Evolutionary conservation across 30 jellyfish, hydroid and myxozoan species (phyloP), one percentile per base, ranked within the genome.

Genomic region (Aurelia sp.): DNA sequence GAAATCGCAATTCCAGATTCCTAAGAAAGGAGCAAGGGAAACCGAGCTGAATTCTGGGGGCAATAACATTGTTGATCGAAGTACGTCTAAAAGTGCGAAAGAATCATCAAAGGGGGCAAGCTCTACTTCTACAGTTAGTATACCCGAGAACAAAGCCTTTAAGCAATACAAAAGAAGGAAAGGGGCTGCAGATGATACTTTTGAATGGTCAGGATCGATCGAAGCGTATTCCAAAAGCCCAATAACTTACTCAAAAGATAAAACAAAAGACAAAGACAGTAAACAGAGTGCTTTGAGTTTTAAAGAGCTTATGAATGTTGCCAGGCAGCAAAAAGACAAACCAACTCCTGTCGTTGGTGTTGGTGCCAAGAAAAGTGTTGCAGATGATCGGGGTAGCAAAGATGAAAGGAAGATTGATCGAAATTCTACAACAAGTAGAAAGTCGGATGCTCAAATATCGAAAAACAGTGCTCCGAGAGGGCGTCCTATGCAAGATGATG

Each of bases 241-340:
- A 17, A 72, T 47, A 22, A 48, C 52, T 33, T 27, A 73, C 40
- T 10, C 38, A 21, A 20, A 24, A 69, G n/a, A 19, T 7, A 18
- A 31, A 10, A 63, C 22, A 3, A 51, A 67, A 17, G 57, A 20
- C 0, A 31, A 13, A 15, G 58, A 67, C 16, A 67, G 47, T 41
- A 63, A 72, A 60, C 69, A 63, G 33, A 48, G 78, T 51, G 85
- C 94, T 16, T 75, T 91, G 59, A 88, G 94, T 66, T 95, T 95
- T 67, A 72, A 79, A 13, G 97, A 95, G 13, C 77, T 95, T 11
- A 85, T 90, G 94, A 74, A 73, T 40, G 64, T 95, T 8, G 99
- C 99, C 12, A 65, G 90, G 65, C 72, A 50, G 47, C 96, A 87
- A 48, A 81, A 85, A 40, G 84, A 87, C 62, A 87, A 75, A 57